Percentiles rank a stretch among this genome's conserved stretches.
Evolutionary conservation across 2,113 vertebrate genomes (phyloP).

Genomic region (Montifringilla adamsi): DNA sequence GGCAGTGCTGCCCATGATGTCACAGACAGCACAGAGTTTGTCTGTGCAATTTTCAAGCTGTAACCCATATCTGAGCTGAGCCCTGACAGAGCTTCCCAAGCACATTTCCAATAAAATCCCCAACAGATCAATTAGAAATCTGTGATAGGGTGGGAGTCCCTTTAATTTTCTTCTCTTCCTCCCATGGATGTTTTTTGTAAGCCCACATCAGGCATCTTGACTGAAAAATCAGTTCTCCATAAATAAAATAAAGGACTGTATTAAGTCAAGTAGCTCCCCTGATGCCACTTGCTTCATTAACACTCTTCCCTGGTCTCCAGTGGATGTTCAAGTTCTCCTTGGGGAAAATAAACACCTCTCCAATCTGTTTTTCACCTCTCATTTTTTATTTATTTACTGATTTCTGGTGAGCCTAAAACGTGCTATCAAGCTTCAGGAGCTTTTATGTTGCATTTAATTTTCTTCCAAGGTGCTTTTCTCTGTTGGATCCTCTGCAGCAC

Average conservation of each 20-base stretch:
- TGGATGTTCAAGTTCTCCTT: not conserved
- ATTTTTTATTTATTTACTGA: constrained; percentile 10
- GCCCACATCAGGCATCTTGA: not conserved
- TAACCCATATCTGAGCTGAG: not conserved
- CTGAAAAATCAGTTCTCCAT: not conserved
- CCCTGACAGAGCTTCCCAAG: not conserved
- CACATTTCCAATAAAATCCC: not conserved
- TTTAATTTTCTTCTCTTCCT: not conserved
- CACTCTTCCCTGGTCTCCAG: not conserved
- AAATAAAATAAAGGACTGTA: constrained; percentile 21
- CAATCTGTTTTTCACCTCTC: not conserved
- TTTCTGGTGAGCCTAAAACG: not conserved
- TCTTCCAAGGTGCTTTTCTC: not conserved
- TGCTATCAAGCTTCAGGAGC: not conserved
- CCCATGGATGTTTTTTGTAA: not conserved
- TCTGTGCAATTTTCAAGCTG: not conserved
- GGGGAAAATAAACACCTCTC: constrained; percentile 32
- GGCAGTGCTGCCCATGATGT: too few species aligned
- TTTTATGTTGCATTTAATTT: constrained; percentile 5
- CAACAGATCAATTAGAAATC: not conserved
- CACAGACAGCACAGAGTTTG: not conserved
- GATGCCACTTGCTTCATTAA: constrained; percentile 21
- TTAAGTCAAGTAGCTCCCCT: constrained; percentile 22
- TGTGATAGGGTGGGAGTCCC: not conserved
- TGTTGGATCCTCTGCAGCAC: not conserved